Base-by-base conservation (phyloP, 2,113 vertebrate species). In the Nematolebias whitei region DNA sequence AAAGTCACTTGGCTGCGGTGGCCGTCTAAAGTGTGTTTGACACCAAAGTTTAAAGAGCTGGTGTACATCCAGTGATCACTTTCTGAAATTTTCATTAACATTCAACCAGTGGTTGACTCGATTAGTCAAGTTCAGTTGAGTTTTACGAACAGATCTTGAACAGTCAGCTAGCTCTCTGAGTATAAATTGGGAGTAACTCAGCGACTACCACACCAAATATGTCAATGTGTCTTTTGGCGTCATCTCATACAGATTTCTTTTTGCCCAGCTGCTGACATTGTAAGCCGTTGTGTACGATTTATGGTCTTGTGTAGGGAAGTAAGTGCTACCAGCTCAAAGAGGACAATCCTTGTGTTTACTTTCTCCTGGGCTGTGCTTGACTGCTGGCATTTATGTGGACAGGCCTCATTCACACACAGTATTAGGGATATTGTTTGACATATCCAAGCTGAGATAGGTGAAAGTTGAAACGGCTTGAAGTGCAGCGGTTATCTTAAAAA, bases 271-370 rank as follows among this genome's bases (percentile, higher is more conserved):
- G 41, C 41, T 44, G 9, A 60, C 26, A 20, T 35, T 20, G 26
- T 10, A 63, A 48, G 62, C 19, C 49, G 14, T 9, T 29, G 10
- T 59, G 62, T 80, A 52, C 60, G 57, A 56, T 29, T 74, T 32
- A 44, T 13, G 13, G 22, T 13, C 23, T 41, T 10, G 35, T 67
- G 78, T n/a, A 20, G 43, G 40, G 49, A 9, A 65, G 32, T 49
- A 51, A 49, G 61, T 45, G 32, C 32, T 35, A 35, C 69, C 20
- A 43, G 20, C 54, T 35, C 7, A 48, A 62, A 52, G 58, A 49
- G 63, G 55, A 65, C 74, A 59, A 57, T 74, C 71, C 66, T 32
- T 5, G 0, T 82, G 76, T 81, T 84, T 72, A 69, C 75, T 80
- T 77, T 76, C 55, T 20, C 44, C 69, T 83, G 74, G 81, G 68